Evolutionary conservation across 2,797 vertebrate species (phyloP).

Genomic region (Megaceryle alcyon): DNA sequence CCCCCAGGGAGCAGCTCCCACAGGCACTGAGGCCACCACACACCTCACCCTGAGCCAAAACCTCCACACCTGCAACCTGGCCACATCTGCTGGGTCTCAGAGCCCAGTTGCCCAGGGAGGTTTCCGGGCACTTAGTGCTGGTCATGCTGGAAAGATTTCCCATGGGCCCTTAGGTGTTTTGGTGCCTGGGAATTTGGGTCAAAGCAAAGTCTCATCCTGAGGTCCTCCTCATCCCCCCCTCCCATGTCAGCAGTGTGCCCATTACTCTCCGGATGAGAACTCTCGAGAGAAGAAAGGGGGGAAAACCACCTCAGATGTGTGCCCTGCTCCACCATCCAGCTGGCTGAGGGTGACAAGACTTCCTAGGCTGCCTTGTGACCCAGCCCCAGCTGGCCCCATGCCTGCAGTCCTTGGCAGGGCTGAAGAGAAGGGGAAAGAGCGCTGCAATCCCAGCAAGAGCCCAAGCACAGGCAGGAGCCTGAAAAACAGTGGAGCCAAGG

Average conservation of each 20-base stretch:
- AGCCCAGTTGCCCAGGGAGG: neutral
- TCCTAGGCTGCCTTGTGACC: neutral
- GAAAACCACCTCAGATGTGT: accelerated
- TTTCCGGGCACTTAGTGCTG: neutral
- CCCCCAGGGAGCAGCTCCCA: neutral
- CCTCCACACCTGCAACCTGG: neutral
- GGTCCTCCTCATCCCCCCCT: accelerated
- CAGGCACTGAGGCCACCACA: neutral
- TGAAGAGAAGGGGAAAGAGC: conserved; percentile 45
- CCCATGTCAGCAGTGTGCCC: accelerated
- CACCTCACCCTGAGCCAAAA: neutral
- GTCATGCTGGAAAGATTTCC: neutral
- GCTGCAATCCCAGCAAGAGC: neutral
- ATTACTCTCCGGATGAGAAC: neutral
- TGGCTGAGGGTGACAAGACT: neutral
- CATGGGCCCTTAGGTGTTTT: neutral
- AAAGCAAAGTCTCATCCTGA: neutral
- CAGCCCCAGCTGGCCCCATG: neutral
- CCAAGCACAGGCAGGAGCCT: neutral
- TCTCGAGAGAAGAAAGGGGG: neutral
- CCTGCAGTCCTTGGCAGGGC: conserved; percentile 9
- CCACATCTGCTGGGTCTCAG: neutral
- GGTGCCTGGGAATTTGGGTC: neutral
- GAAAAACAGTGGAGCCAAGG: neutral
- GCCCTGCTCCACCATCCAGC: neutral